Conservation (phyloP, 2,888 invertebrate species). For the Ormyrus pomaceus region DNA sequence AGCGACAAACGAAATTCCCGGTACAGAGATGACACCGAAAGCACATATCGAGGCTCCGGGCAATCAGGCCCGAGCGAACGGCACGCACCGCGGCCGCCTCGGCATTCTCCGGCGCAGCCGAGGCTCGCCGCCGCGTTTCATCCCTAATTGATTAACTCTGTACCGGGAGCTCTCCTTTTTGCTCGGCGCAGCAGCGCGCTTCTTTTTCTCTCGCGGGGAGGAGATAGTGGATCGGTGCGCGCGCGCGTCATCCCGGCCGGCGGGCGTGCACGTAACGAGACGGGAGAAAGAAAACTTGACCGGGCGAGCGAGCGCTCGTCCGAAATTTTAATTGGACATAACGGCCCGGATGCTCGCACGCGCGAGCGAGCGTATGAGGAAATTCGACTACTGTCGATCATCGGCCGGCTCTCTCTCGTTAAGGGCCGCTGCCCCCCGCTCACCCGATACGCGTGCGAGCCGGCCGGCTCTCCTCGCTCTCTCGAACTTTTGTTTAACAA, state of each 20-base stretch:
- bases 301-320: not conserved
- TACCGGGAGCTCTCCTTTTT: constrained; percentile 15
- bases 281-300: constrained; percentile 29
- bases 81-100: too few species aligned
- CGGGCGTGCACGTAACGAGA: constrained; percentile 20
- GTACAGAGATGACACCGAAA: too few species aligned
- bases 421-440: too few species aligned
- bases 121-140: constrained; percentile 33
- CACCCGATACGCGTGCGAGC: too few species aligned
- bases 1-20: too few species aligned
- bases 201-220: not conserved
- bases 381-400: constrained; percentile 41
- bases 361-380: not conserved
- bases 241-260: constrained; percentile 41
- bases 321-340: constrained; percentile 55
- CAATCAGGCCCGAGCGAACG: too few species aligned
- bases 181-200: not conserved
- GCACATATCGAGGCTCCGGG: too few species aligned
- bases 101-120: too few species aligned
- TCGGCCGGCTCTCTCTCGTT: not conserved
- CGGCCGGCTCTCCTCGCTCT: too few species aligned
- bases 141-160: constrained; percentile 59
- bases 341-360: constrained; percentile 9
- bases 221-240: constrained; percentile 7
- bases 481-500: too few species aligned